Base-by-base conservation (phyloP, 2,888 invertebrate genomes). In the Sclerodermus sp. region DNA sequence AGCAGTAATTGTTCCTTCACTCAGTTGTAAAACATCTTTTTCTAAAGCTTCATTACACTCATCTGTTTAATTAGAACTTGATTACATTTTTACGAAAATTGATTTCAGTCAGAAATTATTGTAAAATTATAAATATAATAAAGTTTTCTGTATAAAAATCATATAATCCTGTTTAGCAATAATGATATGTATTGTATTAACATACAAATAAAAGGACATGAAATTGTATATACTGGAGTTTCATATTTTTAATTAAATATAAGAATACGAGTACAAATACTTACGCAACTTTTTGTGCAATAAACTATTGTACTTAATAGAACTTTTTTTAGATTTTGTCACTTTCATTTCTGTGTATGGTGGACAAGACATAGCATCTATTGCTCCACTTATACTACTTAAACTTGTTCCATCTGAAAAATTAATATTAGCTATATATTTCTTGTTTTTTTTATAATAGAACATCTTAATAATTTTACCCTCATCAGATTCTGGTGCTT, bases 401-500 rank as follows among this genome's bases (percentile, higher is more conserved):
- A 71, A 60, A 58, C 76, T 77, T 37, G 58, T 66, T 31, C 67
- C 64, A 62, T 76, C 76, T 76, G 48, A 6, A 44, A 38, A 48
- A n/a, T n/a, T n/a, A n/a, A n/a, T n/a, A n/a, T n/a, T n/a, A n/a
- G n/a, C n/a, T n/a, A n/a, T n/a, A n/a, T n/a, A n/a, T n/a, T n/a
- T n/a, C n/a, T n/a, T n/a, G n/a, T n/a, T n/a, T n/a, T n/a, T n/a
- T n/a, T n/a, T n/a, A n/a, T n/a, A n/a, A n/a, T 29, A 18, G 12
- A 15, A 32, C 10, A 34, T 12, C 32, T 16, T 6, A 17, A 10
- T 32, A 13, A 32, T 13, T 46, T 60, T 59, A 74, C 76, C 77
- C 53, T 78, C 77, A 41, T 77, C 77, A 1, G 77, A 77, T 56
- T 77, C 77, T 17, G 71, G 70, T 15, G 77, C 77, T 58, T 78